Evolutionary conservation across 1,140 invertebrate genomes (phyloP).

Genomic region (Zaprionus nigranus): DNA sequence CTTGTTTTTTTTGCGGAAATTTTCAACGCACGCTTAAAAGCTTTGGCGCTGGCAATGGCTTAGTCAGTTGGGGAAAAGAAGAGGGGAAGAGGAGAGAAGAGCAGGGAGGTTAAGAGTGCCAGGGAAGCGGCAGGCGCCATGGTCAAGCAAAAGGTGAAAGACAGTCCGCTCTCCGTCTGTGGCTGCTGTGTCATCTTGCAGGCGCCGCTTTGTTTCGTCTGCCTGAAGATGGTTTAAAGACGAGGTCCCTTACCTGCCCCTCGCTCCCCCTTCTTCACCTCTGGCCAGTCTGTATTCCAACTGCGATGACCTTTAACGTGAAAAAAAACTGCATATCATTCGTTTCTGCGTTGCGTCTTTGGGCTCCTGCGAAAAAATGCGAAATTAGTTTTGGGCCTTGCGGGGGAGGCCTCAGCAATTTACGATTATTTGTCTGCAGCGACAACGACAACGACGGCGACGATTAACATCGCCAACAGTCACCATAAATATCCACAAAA

Average conservation of each 20-base stretch:
- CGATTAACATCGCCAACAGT: constrained; percentile 41
- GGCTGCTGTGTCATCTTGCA: constrained; percentile 72
- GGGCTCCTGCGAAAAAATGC: constrained; percentile 31
- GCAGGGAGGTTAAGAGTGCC: neutral
- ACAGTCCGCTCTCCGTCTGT: constrained; percentile 36
- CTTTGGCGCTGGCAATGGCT: constrained; percentile 39
- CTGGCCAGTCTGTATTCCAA: neutral
- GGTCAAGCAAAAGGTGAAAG: constrained; percentile 71
- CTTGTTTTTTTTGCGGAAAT: constrained; percentile 32
- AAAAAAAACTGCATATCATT: constrained; percentile 74
- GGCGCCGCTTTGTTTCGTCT: constrained; percentile 71
- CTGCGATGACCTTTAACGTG: constrained; percentile 74
- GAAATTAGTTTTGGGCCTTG: constrained; percentile 51
- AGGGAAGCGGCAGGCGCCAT: constrained; percentile 56
- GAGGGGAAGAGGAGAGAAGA: neutral
- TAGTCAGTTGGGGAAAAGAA: neutral
- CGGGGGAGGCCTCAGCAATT: constrained; percentile 60
- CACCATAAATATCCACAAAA: constrained; percentile 63
- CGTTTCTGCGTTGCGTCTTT: constrained; percentile 38
- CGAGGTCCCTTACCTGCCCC: neutral
- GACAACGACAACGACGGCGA: neutral
- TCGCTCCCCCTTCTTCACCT: no score
- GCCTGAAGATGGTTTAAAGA: constrained; percentile 58
- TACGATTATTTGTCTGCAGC: constrained; percentile 71
- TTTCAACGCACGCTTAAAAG: constrained; percentile 43